Evolutionary conservation across 2,888 invertebrate species (phyloP).

Genomic region (Mesorhabditis spiculigera): DNA sequence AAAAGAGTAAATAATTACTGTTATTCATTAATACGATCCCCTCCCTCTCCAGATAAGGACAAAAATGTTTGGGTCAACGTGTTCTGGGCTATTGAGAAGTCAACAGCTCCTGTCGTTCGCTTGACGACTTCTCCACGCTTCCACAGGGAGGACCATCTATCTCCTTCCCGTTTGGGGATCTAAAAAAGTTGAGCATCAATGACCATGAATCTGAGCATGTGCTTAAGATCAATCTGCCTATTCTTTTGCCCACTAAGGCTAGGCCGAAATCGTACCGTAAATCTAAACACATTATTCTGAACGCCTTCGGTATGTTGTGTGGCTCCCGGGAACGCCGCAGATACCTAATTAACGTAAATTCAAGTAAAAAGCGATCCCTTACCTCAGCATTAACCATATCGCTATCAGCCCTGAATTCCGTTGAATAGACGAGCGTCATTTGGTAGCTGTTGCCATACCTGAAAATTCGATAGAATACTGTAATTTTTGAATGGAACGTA

Average conservation of each 20-base stretch:
- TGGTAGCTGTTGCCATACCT: slow-evolving; percentile 45
- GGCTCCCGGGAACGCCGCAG: background rate
- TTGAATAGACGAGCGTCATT: slow-evolving; percentile 24
- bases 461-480: slow-evolving; percentile 10
- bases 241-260: background rate
- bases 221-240: background rate
- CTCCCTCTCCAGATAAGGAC: background rate
- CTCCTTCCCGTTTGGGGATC: slow-evolving; percentile 32
- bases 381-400: no score
- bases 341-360: background rate
- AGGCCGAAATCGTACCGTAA: background rate
- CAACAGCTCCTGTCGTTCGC: background rate
- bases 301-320: background rate
- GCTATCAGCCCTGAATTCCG: background rate
- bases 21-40: background rate
- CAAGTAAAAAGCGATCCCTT: no score
- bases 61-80: background rate
- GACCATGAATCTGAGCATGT: background rate
- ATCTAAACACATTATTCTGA: background rate
- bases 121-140: background rate
- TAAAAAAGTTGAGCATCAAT: slow-evolving; percentile 8
- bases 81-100: background rate
- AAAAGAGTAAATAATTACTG: no score
- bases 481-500: slow-evolving; percentile 15
- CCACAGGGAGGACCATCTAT: slow-evolving; percentile 32